Base-by-base conservation (phyloP, 1,140 invertebrate species). In the Drosophila sechellia region DNA sequence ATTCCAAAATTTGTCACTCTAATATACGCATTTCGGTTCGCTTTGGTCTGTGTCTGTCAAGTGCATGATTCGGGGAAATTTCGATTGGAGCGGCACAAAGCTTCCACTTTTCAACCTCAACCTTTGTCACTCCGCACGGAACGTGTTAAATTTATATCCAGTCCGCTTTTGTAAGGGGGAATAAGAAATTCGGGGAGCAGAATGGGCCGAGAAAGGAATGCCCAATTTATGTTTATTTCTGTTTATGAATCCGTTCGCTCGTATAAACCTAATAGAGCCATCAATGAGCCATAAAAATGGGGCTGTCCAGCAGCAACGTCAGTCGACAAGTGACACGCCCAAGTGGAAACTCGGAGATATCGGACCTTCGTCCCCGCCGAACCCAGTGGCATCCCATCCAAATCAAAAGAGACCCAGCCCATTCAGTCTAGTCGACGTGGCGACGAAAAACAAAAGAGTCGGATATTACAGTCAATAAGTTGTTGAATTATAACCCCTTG, bases 181-280 rank as follows among this genome's bases (percentile, higher is more conserved):
- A 45, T 20, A 12, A 20, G 4, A 20, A 42, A 22, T 20, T 27
- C 17, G 50, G 22, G 31, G n/a, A 4, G 46, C 13, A 49, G n/a
- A 50, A 50, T 34, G 48, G 6, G 1, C 46, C 48, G 37, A 22
- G 13, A 42, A 63, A 35, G 48, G 56, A 74, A 63, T 74, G 34
- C 42, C 63, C 83, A 89, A 87, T 79, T 87, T 87, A 89, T 89
- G 84, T 83, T 79, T 79, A 87, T 89, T 79, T 83, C 83, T 74
- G 79, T 66, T 87, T 87, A 87, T 87, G 71, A 79, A 86, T 83
- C 70, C 84, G 65, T 89, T 79, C 42, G 66, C 58, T 76, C 79
- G 66, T 83, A 87, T 89, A 87, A 87, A 72, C 76, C 79, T 87
- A 89, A 87, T 89, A 83, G 84, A 83, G 79, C 54, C 84, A 87